These are phyloP conservation scores for Darevskia nairensis DNA, from an alignment of 2,797 vertebrate species.

Conservation along the genomic window DNA sequence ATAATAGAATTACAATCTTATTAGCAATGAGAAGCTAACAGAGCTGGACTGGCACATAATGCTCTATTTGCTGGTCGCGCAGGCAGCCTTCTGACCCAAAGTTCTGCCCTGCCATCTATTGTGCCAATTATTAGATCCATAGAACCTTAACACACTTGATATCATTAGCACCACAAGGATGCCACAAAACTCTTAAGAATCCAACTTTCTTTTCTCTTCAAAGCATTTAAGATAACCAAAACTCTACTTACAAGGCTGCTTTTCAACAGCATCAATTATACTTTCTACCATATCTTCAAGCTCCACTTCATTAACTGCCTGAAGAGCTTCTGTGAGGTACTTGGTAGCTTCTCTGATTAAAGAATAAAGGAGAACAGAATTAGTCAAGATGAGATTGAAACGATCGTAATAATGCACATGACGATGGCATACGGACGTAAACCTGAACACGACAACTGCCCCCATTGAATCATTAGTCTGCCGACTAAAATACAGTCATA, in stretches of 20 bases:
- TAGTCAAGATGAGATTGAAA: constrained; percentile 10
- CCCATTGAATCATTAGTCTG: background rate
- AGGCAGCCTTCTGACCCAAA: too few relatives aligned
- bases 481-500: too few relatives aligned
- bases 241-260: constrained; percentile 88
- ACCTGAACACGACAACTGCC: background rate
- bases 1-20: background rate
- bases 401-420: background rate
- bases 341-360: constrained; percentile 87
- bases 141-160: background rate
- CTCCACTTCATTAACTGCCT: constrained; percentile 83
- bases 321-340: constrained; percentile 87
- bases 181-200: background rate
- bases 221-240: background rate
- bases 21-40: background rate
- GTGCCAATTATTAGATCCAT: background rate
- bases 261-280: constrained; percentile 92
- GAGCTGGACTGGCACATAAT: background rate
- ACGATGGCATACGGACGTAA: background rate
- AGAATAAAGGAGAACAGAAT: constrained; percentile 29
- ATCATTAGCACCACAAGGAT: background rate
- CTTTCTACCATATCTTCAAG: constrained; percentile 88
- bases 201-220: too few relatives aligned
- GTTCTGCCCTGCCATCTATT: background rate
- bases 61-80: too few relatives aligned